Evolutionary conservation across 2,888 invertebrate species (phyloP).

Genomic region (Aelia acuminata): DNA sequence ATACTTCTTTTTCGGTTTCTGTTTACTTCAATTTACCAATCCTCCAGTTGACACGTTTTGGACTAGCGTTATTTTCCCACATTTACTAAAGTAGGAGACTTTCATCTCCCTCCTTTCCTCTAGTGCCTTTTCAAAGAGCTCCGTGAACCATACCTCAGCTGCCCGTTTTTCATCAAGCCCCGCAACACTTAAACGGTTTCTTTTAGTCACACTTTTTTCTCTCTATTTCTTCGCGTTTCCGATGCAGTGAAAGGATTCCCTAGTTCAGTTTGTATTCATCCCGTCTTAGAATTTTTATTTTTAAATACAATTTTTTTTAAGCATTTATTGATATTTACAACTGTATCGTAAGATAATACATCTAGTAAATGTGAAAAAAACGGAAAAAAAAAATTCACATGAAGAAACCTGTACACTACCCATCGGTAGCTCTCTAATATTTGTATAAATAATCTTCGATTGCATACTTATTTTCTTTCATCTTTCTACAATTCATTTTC

Average conservation of each 20-base stretch:
- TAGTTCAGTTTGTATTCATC: background rate
- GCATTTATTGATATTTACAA: too few relatives aligned
- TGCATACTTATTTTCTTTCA: too few relatives aligned
- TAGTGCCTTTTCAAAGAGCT: background rate
- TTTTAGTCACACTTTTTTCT: background rate
- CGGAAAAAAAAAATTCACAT: too few relatives aligned
- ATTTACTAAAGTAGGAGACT: background rate
- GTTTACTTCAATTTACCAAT: background rate
- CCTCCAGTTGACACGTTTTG: background rate
- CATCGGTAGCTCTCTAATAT: too few relatives aligned
- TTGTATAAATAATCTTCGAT: too few relatives aligned
- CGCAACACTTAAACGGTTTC: background rate
- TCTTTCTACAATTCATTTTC: too few relatives aligned
- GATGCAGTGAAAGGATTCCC: background rate
- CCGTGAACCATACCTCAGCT: background rate
- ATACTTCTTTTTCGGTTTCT: background rate
- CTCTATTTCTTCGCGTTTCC: background rate
- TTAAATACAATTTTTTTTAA: too few relatives aligned
- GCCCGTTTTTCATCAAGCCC: background rate
- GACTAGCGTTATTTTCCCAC: background rate
- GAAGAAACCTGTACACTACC: too few relatives aligned
- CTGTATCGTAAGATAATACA: too few relatives aligned
- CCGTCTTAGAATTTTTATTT: background rate
- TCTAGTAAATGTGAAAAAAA: too few relatives aligned
- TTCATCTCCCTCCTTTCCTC: background rate